phyloP scores from a whole-genome alignment of 2,113 vertebrate species.

The Aspiorhynchus laticeps region DNA sequence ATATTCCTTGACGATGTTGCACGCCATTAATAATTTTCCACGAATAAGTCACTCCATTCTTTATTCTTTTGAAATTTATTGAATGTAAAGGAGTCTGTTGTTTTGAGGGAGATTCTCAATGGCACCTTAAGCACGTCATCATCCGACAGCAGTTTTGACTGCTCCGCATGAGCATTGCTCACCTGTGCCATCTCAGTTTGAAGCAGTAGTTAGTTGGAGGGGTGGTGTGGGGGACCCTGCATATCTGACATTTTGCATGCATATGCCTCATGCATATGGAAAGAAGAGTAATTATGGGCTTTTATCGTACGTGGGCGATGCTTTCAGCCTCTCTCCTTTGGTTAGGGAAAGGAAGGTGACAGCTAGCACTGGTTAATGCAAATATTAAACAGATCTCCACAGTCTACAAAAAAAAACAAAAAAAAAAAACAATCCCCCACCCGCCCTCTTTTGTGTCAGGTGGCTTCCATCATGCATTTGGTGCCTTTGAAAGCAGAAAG shows the following conservation, averaged over 20 bases:
- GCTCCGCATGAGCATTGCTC: not conserved
- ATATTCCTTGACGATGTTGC: not conserved
- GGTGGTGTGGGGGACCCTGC: conserved; percentile 27
- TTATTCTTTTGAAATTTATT: not conserved
- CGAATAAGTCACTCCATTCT: not conserved
- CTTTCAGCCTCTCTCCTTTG: conserved; percentile 44
- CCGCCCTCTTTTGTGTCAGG: not conserved
- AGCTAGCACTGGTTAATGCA: conserved; percentile 32
- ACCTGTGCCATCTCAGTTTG: not conserved
- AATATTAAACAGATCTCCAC: conserved; percentile 20
- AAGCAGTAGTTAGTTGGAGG: not conserved
- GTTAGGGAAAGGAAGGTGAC: conserved; percentile 50
- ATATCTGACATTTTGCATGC: conserved; percentile 67
- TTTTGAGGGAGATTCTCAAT: not conserved
- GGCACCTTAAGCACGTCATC: not conserved
- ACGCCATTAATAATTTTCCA: not conserved
- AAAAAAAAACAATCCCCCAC: not conserved
- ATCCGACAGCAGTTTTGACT: not conserved
- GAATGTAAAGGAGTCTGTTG: not conserved
- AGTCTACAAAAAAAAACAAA: not conserved
- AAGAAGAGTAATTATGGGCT: conserved; percentile 68
- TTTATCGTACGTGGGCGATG: conserved; percentile 53
- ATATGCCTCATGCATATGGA: conserved; percentile 66
- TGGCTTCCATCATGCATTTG: not conserved
- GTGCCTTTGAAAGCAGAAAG: not conserved